These are phyloP conservation scores for Porites lobata DNA, from an alignment of 92 coral and sea anemone genomes.

Conservation along the genomic window DNA sequence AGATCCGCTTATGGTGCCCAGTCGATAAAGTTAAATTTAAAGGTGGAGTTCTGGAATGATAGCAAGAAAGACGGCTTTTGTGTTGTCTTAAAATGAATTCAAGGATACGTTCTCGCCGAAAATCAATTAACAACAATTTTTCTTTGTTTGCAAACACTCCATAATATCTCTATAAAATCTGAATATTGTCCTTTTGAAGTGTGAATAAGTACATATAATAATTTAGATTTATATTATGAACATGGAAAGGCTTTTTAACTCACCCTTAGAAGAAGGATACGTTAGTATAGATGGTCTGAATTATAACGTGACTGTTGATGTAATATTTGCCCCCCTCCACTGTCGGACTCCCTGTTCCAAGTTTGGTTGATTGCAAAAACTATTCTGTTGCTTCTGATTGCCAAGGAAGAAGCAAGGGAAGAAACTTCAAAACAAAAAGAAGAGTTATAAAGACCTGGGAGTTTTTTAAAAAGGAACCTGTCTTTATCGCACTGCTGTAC, in stretches of 20 bases:
- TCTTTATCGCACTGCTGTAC: conserved; percentile 40
- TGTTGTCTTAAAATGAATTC: not conserved
- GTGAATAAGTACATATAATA: conserved; percentile 99
- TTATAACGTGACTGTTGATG: conserved; percentile 58
- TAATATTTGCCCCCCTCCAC: conserved; percentile 68
- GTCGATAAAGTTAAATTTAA: conserved; percentile 17
- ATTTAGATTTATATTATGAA: conserved; percentile 99
- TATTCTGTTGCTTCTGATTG: conserved; percentile 40
- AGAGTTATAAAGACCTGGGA: conserved; percentile 44
- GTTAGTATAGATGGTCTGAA: conserved; percentile 73
- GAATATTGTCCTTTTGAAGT: conserved; percentile 93
- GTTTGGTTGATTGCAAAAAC: conserved; percentile 36
- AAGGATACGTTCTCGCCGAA: not conserved
- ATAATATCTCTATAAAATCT: conserved; percentile 66
- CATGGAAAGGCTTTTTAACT: conserved; percentile 92
- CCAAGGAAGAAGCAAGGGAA: conserved; percentile 35
- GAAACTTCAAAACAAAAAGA: not conserved
- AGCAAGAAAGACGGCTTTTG: not conserved
- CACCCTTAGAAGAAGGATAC: conserved; percentile 76
- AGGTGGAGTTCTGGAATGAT: not conserved
- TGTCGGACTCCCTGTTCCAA: conserved; percentile 48
- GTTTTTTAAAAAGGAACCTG: conserved; percentile 62
- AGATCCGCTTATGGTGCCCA: not conserved
- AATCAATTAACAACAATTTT: conserved; percentile 13
- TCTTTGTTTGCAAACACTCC: conserved; percentile 62